phyloP scores from a whole-genome alignment of 2,888 invertebrate genomes.

The Eudemis profundana region DNA sequence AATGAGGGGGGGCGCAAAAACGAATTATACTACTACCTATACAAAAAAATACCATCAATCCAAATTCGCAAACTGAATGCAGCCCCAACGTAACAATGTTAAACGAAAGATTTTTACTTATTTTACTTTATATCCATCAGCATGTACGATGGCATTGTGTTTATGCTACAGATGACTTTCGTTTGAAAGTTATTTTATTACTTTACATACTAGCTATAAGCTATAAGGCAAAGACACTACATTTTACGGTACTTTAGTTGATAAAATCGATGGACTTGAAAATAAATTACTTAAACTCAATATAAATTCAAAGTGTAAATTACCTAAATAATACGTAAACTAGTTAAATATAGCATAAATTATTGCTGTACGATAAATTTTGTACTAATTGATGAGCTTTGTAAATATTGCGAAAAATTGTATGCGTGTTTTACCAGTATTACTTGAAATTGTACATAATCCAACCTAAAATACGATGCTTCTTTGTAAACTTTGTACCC shows the following conservation, averaged over 20 bases:
- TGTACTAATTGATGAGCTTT: constrained; percentile 45
- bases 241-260: neutral
- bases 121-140: too few relatives aligned
- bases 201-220: too few relatives aligned
- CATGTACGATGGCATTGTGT: too few relatives aligned
- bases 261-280: constrained; percentile 6
- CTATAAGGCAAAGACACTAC: neutral
- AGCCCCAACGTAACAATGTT: too few relatives aligned
- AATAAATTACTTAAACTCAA: neutral
- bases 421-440: constrained; percentile 21
- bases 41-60: too few relatives aligned
- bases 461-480: constrained; percentile 1
- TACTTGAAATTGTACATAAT: constrained; percentile 34
- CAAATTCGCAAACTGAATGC: too few relatives aligned
- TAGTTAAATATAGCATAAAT: constrained; percentile 8
- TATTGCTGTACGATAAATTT: neutral
- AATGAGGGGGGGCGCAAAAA: too few relatives aligned
- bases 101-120: too few relatives aligned
- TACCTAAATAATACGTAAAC: neutral
- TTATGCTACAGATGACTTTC: too few relatives aligned
- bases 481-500: neutral
- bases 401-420: constrained; percentile 45
- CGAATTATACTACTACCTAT: too few relatives aligned
- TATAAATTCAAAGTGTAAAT: neutral
- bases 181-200: neutral